These are phyloP conservation scores for Dryomyza anilis DNA, from an alignment of 2,888 invertebrate genomes.

Conservation along the genomic window DNA sequence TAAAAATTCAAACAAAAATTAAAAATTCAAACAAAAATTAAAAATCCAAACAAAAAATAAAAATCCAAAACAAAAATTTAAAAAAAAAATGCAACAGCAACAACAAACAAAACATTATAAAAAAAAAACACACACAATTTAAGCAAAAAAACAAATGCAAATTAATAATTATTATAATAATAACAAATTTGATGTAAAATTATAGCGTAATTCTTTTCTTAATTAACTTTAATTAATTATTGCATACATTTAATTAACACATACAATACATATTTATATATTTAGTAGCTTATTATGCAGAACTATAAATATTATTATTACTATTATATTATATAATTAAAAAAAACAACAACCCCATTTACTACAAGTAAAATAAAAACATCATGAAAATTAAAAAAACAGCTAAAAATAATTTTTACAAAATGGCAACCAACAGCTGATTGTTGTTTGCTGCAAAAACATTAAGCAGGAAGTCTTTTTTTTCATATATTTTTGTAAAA, in stretches of 20 bases:
- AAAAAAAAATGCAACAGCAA: no score
- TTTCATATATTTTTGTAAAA: no score
- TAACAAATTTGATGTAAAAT: constrained; percentile 27
- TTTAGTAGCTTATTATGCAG: constrained; percentile 30
- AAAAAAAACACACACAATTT: no score
- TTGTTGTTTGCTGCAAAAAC: no score
- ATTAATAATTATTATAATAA: no score
- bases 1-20: no score
- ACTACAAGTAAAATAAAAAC: constrained; percentile 44
- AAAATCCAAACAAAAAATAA: no score
- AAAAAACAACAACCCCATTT: constrained; percentile 38
- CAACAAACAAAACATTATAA: no score
- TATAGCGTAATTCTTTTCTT: constrained; percentile 33
- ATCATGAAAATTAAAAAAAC: constrained; percentile 20
- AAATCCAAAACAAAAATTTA: no score
- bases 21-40: no score
- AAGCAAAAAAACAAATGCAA: no score
- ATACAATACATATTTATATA: constrained; percentile 35
- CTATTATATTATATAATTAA: constrained; percentile 31
- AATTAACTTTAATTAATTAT: constrained; percentile 37
- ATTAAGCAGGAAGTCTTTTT: no score
- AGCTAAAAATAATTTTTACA: constrained; percentile 7
- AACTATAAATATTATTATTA: constrained; percentile 29
- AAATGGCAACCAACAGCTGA: constrained; percentile 13
- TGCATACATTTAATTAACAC: constrained; percentile 45